Evolutionary conservation across 2,888 invertebrate species (phyloP).

Genomic region (Bombylius discolor): DNA sequence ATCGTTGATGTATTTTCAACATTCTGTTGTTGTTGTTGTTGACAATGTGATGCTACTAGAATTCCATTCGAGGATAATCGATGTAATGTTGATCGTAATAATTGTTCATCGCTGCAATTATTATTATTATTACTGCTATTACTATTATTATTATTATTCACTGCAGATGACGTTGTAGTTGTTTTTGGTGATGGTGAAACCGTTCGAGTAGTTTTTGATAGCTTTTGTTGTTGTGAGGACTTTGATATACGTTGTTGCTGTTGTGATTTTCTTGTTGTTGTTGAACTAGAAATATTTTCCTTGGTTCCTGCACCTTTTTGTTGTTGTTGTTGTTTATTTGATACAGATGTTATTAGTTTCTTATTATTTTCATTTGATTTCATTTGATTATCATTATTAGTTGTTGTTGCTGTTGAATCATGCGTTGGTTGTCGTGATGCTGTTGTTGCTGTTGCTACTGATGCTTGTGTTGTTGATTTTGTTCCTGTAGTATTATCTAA

Average conservation of each 20-base stretch:
- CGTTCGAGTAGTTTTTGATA: background rate
- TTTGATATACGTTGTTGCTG: background rate
- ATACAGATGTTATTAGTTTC: no score
- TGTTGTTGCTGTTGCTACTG: constrained; percentile 1
- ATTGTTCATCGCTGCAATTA: background rate
- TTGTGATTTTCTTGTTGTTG: background rate
- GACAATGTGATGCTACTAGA: background rate
- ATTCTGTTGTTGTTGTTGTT: background rate
- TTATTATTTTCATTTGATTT: background rate
- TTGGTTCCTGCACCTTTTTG: background rate
- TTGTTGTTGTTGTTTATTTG: background rate
- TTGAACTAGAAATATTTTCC: background rate
- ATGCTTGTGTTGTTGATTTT: constrained; percentile 6
- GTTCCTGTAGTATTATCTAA: constrained; percentile 12
- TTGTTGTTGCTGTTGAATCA: constrained; percentile 1
- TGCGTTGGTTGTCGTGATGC: constrained; percentile 10
- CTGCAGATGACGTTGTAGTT: background rate
- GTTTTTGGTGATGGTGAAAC: background rate
- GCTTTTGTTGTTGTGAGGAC: background rate
- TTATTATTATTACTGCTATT: no score
- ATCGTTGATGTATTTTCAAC: background rate
- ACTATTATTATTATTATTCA: background rate
- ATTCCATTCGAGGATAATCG: background rate
- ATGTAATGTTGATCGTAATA: background rate
- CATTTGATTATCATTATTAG: background rate